These are phyloP conservation scores for Rhynchonycteris naso DNA, from an alignment of 2,797 vertebrate genomes.

Conservation along the genomic window DNA sequence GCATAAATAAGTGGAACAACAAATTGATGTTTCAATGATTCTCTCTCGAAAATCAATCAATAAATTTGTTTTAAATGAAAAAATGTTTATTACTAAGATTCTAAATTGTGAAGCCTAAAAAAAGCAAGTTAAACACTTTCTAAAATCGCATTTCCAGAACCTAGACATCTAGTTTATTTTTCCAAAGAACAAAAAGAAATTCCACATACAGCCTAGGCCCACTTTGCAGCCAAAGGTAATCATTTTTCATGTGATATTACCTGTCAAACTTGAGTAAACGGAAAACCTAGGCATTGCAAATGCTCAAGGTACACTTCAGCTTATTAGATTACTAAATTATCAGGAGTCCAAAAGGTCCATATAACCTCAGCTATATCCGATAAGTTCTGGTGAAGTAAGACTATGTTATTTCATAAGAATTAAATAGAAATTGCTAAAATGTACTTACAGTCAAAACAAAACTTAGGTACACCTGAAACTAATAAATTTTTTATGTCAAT, in stretches of 20 bases:
- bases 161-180: not conserved
- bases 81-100: constrained; percentile 30
- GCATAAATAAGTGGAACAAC: too few relatives aligned
- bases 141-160: constrained; percentile 27
- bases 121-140: not conserved
- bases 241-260: constrained; percentile 32
- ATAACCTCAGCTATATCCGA: not conserved
- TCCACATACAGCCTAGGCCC: not conserved
- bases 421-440: not conserved
- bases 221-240: not conserved
- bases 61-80: not conserved
- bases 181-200: constrained; percentile 9
- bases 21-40: too few relatives aligned
- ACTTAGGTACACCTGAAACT: not conserved
- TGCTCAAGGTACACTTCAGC: not conserved
- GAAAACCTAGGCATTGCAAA: not conserved
- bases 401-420: not conserved
- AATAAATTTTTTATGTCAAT: not conserved
- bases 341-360: not conserved
- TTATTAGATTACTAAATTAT: not conserved
- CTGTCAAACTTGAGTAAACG: not conserved
- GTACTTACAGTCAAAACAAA: constrained; percentile 37
- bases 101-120: constrained; percentile 27
- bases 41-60: too few relatives aligned
- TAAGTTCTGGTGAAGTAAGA: constrained; percentile 17